These are phyloP conservation scores for Drosophila gaucha DNA, from an alignment of 2,888 invertebrate species.

Conservation along the genomic window DNA sequence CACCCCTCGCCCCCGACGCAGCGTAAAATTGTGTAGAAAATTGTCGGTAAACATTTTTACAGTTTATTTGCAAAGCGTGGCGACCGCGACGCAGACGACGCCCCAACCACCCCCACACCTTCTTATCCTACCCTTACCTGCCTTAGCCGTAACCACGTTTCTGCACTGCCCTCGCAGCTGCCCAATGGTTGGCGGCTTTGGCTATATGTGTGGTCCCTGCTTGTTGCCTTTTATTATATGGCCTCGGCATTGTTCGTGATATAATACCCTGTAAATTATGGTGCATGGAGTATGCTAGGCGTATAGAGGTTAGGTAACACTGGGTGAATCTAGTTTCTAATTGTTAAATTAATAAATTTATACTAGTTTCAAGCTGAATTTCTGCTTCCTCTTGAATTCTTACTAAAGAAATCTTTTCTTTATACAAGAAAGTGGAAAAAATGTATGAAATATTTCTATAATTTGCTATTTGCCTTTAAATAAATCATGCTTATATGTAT, in stretches of 20 bases:
- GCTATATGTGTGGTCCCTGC: constrained; percentile 41
- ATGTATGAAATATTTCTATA: too few species aligned
- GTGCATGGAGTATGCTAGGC: background rate
- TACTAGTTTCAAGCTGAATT: too few species aligned
- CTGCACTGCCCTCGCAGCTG: constrained; percentile 2
- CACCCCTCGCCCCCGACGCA: constrained; percentile 5
- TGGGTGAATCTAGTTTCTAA: too few species aligned
- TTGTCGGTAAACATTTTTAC: constrained; percentile 80
- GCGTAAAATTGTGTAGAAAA: constrained; percentile 80
- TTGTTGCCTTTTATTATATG: constrained; percentile 56
- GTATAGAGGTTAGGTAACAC: too few species aligned
- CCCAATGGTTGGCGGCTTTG: constrained; percentile 28
- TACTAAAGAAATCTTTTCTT: too few species aligned
- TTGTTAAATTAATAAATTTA: too few species aligned
- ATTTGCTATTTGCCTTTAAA: too few species aligned
- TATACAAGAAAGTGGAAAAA: too few species aligned
- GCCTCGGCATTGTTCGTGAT: constrained; percentile 50
- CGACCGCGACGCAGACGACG: constrained; percentile 43
- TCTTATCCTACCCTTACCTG: background rate
- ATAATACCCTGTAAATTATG: constrained; percentile 18
- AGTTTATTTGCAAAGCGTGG: constrained; percentile 74
- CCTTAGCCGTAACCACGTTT: too few species aligned
- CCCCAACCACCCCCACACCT: background rate
- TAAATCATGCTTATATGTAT: too few species aligned
- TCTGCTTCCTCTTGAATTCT: too few species aligned